A percentile compares a stretch with the other conserved stretches of the same genome.
Evolutionary conservation across 92 coral and sea anemone species (phyloP).

Genomic region (Scolanthus callimorphus): DNA sequence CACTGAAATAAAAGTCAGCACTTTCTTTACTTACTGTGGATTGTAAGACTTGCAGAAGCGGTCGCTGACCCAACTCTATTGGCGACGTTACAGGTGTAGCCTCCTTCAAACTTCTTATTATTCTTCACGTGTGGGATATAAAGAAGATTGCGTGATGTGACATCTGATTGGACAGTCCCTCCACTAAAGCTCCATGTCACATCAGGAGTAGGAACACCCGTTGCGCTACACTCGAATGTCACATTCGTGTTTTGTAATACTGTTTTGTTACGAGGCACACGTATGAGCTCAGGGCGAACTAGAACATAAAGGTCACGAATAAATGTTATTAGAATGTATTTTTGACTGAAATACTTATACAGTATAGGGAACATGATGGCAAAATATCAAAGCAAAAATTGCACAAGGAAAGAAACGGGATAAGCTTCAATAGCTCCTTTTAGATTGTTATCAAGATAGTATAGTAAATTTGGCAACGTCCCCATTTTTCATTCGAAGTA

Average conservation of each 20-base stretch:
- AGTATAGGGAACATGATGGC: no score
- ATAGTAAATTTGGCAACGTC: no score
- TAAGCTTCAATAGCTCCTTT: no score
- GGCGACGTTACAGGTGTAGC: slow-evolving; percentile 28
- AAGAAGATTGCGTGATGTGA: background rate
- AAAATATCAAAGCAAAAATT: no score
- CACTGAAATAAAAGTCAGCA: no score
- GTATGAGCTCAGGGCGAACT: slow-evolving; percentile 46
- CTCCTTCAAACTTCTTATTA: slow-evolving; percentile 24
- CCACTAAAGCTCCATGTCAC: slow-evolving; percentile 19
- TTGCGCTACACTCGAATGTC: slow-evolving; percentile 34
- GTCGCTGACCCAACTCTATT: slow-evolving; percentile 33
- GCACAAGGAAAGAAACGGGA: no score
- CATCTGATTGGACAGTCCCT: slow-evolving; percentile 13
- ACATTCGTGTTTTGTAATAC: slow-evolving; percentile 5
- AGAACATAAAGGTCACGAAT: no score
- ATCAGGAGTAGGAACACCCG: slow-evolving; percentile 35
- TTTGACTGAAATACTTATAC: no score
- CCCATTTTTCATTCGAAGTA: no score
- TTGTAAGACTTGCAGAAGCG: slow-evolving; percentile 8
- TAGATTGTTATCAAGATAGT: no score
- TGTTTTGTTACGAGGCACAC: slow-evolving; percentile 3
- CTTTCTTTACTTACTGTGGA: slow-evolving; percentile 53
- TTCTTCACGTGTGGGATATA: slow-evolving; percentile 12
- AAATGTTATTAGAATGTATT: no score